Percentiles rank a stretch among this genome's conserved stretches.
These are phyloP conservation scores for Anas platyrhynchos DNA, from an alignment of 2,113 vertebrate genomes.

Conservation along the genomic window DNA sequence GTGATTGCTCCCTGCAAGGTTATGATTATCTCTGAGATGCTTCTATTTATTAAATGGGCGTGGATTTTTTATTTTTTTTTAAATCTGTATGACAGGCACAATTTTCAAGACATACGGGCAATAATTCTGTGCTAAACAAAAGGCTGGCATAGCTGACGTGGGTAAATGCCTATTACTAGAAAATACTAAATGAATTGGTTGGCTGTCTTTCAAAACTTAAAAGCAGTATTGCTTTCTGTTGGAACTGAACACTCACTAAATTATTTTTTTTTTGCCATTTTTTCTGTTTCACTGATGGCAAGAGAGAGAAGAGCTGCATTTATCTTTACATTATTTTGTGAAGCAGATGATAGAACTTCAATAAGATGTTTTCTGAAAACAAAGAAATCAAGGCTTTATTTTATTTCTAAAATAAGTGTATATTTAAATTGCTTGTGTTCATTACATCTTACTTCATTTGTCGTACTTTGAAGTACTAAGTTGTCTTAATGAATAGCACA, in stretches of 20 bases:
- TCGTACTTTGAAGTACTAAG: neutral
- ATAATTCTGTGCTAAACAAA: constrained; percentile 11
- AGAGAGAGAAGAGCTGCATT: neutral
- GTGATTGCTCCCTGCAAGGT: neutral
- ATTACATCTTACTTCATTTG: fast-evolving
- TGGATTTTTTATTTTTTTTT: neutral
- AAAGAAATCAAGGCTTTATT: neutral
- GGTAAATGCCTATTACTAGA: constrained; percentile 19
- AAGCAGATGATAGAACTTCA: neutral
- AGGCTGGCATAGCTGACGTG: neutral
- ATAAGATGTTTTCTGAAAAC: neutral
- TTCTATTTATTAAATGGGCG: neutral
- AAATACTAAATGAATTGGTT: constrained; percentile 4
- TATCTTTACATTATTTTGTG: neutral
- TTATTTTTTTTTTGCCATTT: neutral
- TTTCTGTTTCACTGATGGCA: neutral
- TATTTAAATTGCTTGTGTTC: neutral
- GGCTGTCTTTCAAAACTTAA: constrained; percentile 43
- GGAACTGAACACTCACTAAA: neutral
- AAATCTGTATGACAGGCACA: neutral
- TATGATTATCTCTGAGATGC: neutral
- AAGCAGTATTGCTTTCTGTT: neutral
- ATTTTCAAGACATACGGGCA: neutral
- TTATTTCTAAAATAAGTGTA: neutral
- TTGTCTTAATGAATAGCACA: neutral